A percentile compares a stretch with the other conserved stretches of the same genome.
These are phyloP conservation scores for Heliconius congener DNA, from an alignment of 1,140 invertebrate genomes.

Conservation along the genomic window DNA sequence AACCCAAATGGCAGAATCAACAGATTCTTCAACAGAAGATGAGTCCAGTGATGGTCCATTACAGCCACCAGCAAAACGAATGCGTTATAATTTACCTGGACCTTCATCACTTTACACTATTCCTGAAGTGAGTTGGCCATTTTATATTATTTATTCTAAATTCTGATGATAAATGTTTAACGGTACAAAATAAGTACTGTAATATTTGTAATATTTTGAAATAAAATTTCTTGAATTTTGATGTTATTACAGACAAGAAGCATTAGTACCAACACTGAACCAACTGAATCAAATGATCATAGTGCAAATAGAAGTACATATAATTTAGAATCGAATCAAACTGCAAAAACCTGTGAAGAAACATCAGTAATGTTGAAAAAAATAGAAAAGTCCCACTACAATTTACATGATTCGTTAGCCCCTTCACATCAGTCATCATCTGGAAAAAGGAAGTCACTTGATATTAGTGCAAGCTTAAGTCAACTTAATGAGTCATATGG, in stretches of 20 bases:
- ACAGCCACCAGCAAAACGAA: conserved; percentile 76
- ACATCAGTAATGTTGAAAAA: neutral
- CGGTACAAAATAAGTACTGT: neutral
- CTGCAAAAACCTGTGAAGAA: conserved; percentile 44
- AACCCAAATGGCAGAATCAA: conserved; percentile 55
- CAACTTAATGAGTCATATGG: conserved; percentile 11
- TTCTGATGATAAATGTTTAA: neutral
- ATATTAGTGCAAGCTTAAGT: neutral
- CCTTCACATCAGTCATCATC: neutral
- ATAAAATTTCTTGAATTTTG: neutral
- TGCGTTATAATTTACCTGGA: conserved; percentile 50
- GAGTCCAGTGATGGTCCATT: conserved; percentile 66
- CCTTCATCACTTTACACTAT: conserved; percentile 41
- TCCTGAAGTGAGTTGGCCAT: conserved; percentile 47
- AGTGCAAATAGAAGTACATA: conserved; percentile 35
- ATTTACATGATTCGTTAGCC: neutral
- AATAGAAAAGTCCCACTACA: neutral
- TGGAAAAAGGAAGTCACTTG: conserved; percentile 2
- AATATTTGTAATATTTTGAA: neutral
- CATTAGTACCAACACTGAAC: conserved; percentile 50
- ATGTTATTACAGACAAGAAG: conserved; percentile 50
- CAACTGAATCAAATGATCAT: conserved; percentile 38
- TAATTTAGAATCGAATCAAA: conserved; percentile 45
- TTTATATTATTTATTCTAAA: neutral
- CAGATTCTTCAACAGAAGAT: conserved; percentile 74